phyloP scores from a whole-genome alignment of 2,888 invertebrate species.

The Rhodophaea formosa region DNA sequence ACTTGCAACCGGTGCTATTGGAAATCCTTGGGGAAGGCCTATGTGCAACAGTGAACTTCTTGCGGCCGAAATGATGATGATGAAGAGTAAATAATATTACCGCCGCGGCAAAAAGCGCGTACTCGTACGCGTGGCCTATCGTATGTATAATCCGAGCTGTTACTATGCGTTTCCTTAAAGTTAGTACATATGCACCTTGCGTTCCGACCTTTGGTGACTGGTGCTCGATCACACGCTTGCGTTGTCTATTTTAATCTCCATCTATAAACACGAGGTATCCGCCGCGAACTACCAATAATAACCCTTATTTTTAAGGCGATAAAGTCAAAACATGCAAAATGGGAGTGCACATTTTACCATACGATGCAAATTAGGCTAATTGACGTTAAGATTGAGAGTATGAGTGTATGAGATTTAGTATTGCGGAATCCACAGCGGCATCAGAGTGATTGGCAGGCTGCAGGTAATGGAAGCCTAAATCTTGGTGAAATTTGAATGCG shows the following conservation, averaged over 20 bases:
- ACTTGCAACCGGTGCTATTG: too few relatives aligned
- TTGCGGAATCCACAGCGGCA: constrained; percentile 16
- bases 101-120: too few relatives aligned
- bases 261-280: constrained; percentile 17
- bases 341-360: constrained; percentile 20
- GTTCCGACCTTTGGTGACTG: too few relatives aligned
- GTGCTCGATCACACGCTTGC: neutral
- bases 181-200: too few relatives aligned
- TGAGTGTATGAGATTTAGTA: constrained; percentile 35
- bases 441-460: constrained; percentile 11
- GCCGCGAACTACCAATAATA: constrained; percentile 21
- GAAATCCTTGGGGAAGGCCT: too few relatives aligned
- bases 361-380: constrained; percentile 45
- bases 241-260: neutral
- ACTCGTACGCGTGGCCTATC: too few relatives aligned
- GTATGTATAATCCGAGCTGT: too few relatives aligned
- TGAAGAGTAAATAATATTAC: too few relatives aligned
- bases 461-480: constrained; percentile 7
- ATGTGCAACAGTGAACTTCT: too few relatives aligned
- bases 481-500: constrained; percentile 5
- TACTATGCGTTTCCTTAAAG: too few relatives aligned
- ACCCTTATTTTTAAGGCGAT: constrained; percentile 13
- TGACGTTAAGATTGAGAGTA: constrained; percentile 43
- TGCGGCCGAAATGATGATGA: too few relatives aligned
- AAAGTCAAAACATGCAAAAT: neutral